Conservation (phyloP, 1,140 invertebrate species). For the Hycleus phaleratus region DNA sequence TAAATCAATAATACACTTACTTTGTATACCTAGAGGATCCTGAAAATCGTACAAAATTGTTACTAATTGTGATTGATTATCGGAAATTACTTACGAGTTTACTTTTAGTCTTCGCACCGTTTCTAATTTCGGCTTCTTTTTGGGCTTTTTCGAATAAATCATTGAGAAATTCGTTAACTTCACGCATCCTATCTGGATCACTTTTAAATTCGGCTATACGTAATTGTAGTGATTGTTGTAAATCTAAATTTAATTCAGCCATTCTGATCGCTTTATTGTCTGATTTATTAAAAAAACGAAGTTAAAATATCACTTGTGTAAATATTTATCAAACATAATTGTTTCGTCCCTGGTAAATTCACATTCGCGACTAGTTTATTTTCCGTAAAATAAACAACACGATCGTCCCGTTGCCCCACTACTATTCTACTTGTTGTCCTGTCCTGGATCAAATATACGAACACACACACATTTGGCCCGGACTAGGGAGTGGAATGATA, state of each 20-base stretch:
- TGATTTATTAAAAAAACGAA: neutral
- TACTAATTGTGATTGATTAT: neutral
- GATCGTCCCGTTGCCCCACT: no score
- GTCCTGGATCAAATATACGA: constrained; percentile 4
- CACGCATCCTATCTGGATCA: constrained; percentile 37
- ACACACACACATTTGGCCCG: constrained; percentile 1
- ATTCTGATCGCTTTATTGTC: constrained; percentile 17
- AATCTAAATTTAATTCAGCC: constrained; percentile 31
- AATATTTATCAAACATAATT: neutral
- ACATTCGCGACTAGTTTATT: no score
- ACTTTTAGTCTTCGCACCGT: constrained; percentile 26
- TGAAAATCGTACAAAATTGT: constrained; percentile 27
- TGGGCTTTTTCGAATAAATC: constrained; percentile 37
- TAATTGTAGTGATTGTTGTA: constrained; percentile 31
- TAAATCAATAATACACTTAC: constrained; percentile 28
- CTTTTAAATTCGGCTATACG: constrained; percentile 37
- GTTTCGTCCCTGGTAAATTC: no score
- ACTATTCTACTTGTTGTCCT: neutral
- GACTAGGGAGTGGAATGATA: neutral
- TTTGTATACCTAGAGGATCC: constrained; percentile 36
- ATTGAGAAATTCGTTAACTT: constrained; percentile 37
- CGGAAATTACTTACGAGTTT: constrained; percentile 31
- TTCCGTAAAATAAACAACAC: no score
- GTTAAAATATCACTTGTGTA: neutral
- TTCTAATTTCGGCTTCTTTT: constrained; percentile 31